These are phyloP conservation scores for Spinus pinus DNA, from an alignment of 2,797 vertebrate genomes.

Conservation along the genomic window DNA sequence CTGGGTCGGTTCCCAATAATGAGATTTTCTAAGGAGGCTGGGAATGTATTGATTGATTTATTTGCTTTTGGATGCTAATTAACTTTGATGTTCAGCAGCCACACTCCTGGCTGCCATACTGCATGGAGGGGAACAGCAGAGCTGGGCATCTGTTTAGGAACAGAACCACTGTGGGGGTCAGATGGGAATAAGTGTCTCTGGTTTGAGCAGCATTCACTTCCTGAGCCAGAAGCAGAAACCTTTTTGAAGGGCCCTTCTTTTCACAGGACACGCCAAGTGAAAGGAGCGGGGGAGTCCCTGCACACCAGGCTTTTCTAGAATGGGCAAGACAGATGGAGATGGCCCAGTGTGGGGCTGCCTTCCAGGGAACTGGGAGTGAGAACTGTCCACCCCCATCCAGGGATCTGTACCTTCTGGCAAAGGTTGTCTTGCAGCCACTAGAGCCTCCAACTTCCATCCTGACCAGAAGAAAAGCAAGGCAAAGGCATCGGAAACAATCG, in stretches of 20 bases:
- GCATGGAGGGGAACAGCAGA: not conserved
- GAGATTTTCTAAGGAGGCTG: constrained; percentile 25
- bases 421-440: not conserved
- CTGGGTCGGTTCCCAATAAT: constrained; percentile 28
- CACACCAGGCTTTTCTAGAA: not conserved
- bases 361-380: not conserved
- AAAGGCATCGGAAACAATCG: constrained; percentile 5
- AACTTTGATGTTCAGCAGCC: constrained; percentile 27
- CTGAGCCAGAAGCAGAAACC: not conserved
- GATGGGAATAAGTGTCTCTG: not conserved
- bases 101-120: not conserved
- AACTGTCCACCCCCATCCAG: not conserved
- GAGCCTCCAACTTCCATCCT: not conserved
- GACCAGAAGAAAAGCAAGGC: not conserved
- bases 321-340: not conserved
- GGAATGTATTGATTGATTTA: constrained; percentile 16
- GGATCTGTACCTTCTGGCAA: not conserved
- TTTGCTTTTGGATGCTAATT: constrained; percentile 7
- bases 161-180: not conserved
- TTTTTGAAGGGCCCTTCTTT: not conserved
- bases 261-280: not conserved
- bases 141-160: not conserved
- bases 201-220: not conserved
- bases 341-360: not conserved
- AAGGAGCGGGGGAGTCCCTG: not conserved